These are phyloP conservation scores for Megaceryle alcyon DNA, from an alignment of 2,797 vertebrate species.

Conservation along the genomic window DNA sequence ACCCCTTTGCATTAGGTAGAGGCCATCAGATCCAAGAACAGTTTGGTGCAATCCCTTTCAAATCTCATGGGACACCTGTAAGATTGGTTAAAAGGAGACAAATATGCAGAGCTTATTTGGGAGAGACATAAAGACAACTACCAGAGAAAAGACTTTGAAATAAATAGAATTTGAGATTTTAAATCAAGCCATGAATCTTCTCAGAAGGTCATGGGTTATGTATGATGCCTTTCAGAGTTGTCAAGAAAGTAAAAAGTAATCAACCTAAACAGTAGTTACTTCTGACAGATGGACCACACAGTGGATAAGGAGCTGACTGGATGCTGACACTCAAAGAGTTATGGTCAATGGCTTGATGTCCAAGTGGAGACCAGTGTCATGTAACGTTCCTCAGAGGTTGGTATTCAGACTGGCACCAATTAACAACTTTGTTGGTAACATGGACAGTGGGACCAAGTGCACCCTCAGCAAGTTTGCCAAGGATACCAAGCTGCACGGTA, in stretches of 20 bases:
- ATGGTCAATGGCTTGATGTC: not conserved
- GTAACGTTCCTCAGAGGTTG: not conserved
- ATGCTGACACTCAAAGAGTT: not conserved
- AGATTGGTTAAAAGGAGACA: not conserved
- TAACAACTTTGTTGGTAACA: not conserved
- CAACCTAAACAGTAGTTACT: not conserved
- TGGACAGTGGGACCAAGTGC: not conserved
- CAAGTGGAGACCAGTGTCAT: not conserved
- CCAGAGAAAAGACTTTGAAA: not conserved
- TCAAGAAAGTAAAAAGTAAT: not conserved
- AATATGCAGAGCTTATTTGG: not conserved
- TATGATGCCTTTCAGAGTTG: not conserved
- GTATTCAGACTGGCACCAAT: not conserved
- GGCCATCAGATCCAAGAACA: not conserved
- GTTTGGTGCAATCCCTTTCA: not conserved
- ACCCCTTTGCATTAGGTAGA: not conserved
- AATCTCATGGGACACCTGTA: not conserved
- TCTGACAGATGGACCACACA: not conserved
- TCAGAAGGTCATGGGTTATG: not conserved
- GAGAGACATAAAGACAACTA: not conserved
- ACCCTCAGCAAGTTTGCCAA: not conserved
- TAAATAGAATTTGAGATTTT: not conserved
- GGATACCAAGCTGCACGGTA: no score
- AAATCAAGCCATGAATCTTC: not conserved
- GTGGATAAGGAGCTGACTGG: not conserved